Base-by-base conservation (phyloP, 1,140 invertebrate species). In the Probaryconus sp. region DNA sequence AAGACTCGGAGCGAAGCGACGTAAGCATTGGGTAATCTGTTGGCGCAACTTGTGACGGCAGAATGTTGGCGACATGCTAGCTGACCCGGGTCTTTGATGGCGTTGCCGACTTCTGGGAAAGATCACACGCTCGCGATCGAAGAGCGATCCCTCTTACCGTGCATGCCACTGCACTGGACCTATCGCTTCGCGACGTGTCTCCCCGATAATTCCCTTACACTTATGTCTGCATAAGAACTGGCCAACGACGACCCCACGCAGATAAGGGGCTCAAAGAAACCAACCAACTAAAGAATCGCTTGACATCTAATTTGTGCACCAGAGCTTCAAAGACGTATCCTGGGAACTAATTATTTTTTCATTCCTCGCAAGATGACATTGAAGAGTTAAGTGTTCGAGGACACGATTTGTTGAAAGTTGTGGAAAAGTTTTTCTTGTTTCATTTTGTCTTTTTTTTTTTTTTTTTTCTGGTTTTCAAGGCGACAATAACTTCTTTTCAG, bases 11-110 rank as follows among this genome's bases (percentile, higher is more conserved):
- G 45, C 33, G 55, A 60, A 51, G 65, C 60, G 65, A 69, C 60
- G 55, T 69, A 69, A 53, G 65, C 55, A 69, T 38, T 45, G 51
- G 28, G 61, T 31, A n/a, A 47, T 38, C 26, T 26, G 31, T 17
- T 10, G 9, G 78, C 68, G 64, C 61, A 55, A 72, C 55, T 69
- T 75, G 73, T 78, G 76, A 75, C 40, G 78, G 72, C 74, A 79
- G 79, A 82, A 81, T 81, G 71, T 76, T 76, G 68, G 76, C 80
- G 80, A 83, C 81, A 82, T 82, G 81, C 81, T 80, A 78, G 80
- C 81, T 80, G 82, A 82, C 81, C 80, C 60, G 67, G 73, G 75
- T 63, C 69, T 76, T 72, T 76, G 77, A 82, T 81, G 80, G 64
- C 51, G 58, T 42, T 53, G 56, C 58, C 55, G 56, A 50, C 73